Evolutionary conservation across 1,140 invertebrate genomes (phyloP), one percentile per base, ranked within the genome.

Genomic region (Bombus terrestris): DNA sequence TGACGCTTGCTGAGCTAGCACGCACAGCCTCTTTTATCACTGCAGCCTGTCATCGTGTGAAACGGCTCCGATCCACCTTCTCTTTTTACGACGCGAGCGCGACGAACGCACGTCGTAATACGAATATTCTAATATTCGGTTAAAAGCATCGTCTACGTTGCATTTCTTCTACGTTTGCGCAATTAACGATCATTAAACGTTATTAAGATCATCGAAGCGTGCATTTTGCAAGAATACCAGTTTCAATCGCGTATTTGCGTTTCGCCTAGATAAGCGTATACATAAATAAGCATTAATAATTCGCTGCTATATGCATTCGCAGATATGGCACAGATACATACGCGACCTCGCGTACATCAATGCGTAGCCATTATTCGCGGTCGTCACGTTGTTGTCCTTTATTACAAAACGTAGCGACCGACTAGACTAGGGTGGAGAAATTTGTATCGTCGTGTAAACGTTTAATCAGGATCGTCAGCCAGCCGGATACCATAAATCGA

Each of bases 371-470:
- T 77, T 73, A 76, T 76, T 83, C 53, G 73, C 73, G 25, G 5
- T 32, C 25, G 81, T 83, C 75, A 41, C 81, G 35, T 47, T 39
- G 76, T 83, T 83, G 62, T 83, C 41, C 73, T n/a, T 25, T 62
- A n/a, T 77, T 77, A 83, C 73, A 8, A 62, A 77, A 83, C 76
- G 68, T 12, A 5, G 62, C 41, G 57, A 68, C 28, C 59, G 39
- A 35, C 35, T 35, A 35, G 35, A 35, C 35, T 2, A 35, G 35
- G 37, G 25, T 6, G 0, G 59, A 32, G 72, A 64, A 83, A 83
- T 83, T 83, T 53, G 75, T 66, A 75, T 76, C 59, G 57, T 32
- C 43, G 72, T 53, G 81, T 41, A 76, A 83, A 83, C 41, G 75
- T 83, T 76, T 83, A 83, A 83, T 68, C 81, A 76, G 72, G 59